Percentiles rank a stretch among this genome's conserved stretches.
phyloP scores from a whole-genome alignment of 2,888 invertebrate species.

The Hartigia nigra region DNA sequence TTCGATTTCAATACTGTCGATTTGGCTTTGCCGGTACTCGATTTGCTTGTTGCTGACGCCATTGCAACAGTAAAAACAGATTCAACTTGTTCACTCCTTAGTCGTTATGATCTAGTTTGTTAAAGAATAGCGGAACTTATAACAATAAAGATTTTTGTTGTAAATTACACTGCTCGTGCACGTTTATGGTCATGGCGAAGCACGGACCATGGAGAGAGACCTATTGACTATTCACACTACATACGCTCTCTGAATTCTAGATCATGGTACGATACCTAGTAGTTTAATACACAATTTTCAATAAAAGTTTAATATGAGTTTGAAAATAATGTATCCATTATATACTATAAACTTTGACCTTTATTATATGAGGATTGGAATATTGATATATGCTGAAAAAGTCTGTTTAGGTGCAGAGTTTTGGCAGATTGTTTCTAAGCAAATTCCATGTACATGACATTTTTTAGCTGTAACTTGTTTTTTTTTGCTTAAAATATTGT shows the following conservation, averaged over 20 bases:
- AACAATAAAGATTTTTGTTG: background rate
- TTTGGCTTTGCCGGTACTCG: background rate
- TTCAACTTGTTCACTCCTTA: background rate
- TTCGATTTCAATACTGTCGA: conserved; percentile 34
- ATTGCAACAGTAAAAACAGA: background rate
- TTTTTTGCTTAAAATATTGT: background rate
- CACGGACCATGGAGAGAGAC: conserved; percentile 25
- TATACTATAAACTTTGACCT: background rate
- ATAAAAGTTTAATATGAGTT: background rate
- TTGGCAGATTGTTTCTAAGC: background rate
- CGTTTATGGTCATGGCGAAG: conserved; percentile 9
- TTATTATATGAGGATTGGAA: background rate
- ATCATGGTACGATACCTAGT: conserved; percentile 9
- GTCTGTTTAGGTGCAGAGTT: background rate
- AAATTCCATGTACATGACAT: background rate
- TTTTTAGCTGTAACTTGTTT: background rate
- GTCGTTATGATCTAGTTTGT: background rate
- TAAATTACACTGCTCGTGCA: background rate
- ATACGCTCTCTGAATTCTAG: conserved; percentile 11
- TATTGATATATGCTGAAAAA: background rate
- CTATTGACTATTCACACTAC: conserved; percentile 15
- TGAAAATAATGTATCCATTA: background rate
- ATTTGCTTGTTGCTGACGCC: background rate
- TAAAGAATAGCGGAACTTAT: background rate
- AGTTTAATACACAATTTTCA: background rate